Evolutionary conservation across 2,888 invertebrate species (phyloP).

Genomic region (Megamerina dolium): DNA sequence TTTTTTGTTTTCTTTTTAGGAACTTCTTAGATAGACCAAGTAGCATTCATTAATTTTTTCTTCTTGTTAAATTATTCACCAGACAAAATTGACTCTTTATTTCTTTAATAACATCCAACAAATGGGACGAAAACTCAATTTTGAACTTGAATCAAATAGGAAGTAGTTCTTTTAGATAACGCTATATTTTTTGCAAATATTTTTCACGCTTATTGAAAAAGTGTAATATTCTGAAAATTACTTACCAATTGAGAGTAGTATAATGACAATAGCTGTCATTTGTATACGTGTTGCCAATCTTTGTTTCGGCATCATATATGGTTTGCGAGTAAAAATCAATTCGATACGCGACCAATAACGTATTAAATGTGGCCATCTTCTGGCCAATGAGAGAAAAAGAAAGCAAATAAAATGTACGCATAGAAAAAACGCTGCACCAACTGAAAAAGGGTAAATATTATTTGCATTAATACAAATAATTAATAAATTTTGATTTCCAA

Average conservation of each 20-base stretch:
- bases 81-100: too few species aligned
- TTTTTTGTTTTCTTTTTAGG: too few species aligned
- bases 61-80: too few species aligned
- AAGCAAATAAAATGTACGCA: slow-evolving; percentile 33
- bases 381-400: slow-evolving; percentile 37
- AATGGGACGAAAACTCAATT: too few species aligned
- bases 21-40: too few species aligned
- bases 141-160: fast-evolving
- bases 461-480: slow-evolving; percentile 1
- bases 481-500: slow-evolving; percentile 15
- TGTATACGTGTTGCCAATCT: slow-evolving; percentile 32
- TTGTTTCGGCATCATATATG: slow-evolving; percentile 33
- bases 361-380: slow-evolving; percentile 40
- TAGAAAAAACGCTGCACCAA: slow-evolving; percentile 38
- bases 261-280: slow-evolving; percentile 29
- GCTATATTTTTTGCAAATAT: too few species aligned
- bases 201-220: too few species aligned
- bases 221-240: too few species aligned
- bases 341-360: slow-evolving; percentile 41
- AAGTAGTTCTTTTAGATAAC: not conserved
- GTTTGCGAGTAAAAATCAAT: slow-evolving; percentile 33
- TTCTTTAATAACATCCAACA: too few species aligned
- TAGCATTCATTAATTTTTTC: too few species aligned
- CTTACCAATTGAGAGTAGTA: slow-evolving; percentile 32
- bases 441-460: slow-evolving; percentile 22